Base-by-base conservation (phyloP, 2,888 invertebrate genomes). In the Stegophylla sp. region DNA sequence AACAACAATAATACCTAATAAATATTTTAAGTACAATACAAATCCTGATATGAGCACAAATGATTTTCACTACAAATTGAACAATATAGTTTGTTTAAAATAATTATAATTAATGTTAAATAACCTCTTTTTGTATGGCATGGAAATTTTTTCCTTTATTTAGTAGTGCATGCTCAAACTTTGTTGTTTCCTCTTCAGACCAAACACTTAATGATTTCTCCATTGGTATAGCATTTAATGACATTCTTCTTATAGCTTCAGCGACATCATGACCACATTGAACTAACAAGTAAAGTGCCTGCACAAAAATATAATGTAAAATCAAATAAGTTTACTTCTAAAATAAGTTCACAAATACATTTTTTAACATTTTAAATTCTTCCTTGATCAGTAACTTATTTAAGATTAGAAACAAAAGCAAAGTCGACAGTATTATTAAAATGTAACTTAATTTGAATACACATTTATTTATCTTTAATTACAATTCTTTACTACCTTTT, bases 101-200 rank as follows among this genome's bases (percentile, higher is more conserved):
- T n/a, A n/a, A n/a, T n/a, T n/a, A 34, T 34, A 34, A 34, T 5
- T 34, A 7, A 34, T 34, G 7, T 34, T 34, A 34, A 45, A 34
- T 20, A 45, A 79, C 79, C 26, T 79, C 79, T 79, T 79, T 79
- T 85, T 95, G 93, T 86, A 98, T 97, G 83, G 93, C 89, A 86
- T 95, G 93, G 87, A 98, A 98, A 87, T 98, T 96, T 88, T 98
- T 98, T 45, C 98, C 97, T 85, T 94, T 95, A 82, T 91, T 91
- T 85, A 95, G 91, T 13, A 98, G 90, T 61, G 97, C 98, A 85
- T 93, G 93, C 88, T 98, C 98, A 87, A 98, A 98, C 87, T 95
- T 95, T 76, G 94, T 90, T 87, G 96, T 96, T 86, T 98, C 98
- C 85, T 97, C 96, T 86, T 97, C 97, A 2, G 96, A 96, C 97